Conservation (phyloP, 2,797 vertebrate species). For the Molossus alvarezi region DNA sequence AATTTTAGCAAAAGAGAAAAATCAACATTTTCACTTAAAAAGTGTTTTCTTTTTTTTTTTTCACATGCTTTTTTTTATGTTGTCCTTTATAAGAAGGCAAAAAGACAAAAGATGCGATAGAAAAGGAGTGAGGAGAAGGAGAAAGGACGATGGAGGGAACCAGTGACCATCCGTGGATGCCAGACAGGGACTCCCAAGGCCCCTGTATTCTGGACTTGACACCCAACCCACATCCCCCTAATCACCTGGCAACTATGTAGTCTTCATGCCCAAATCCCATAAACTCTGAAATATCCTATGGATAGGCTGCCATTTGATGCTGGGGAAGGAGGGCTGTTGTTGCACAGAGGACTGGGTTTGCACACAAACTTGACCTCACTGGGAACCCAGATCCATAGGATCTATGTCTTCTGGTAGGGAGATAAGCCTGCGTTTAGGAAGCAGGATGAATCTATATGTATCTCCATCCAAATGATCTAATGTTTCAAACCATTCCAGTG, state of each 20-base stretch:
- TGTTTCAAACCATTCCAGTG: not conserved
- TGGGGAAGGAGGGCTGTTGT: not conserved
- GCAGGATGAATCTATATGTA: not conserved
- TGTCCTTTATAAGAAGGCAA: not conserved
- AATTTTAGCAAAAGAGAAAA: slow-evolving; percentile 18
- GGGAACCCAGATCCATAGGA: too few relatives aligned
- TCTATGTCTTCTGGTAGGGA: not conserved
- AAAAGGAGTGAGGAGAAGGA: not conserved
- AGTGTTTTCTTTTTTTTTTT: not conserved
- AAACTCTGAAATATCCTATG: not conserved
- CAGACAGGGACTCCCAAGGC: not conserved
- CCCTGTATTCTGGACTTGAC: not conserved
- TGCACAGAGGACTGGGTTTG: not conserved
- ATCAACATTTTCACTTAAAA: not conserved
- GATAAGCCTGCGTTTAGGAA: too few relatives aligned
- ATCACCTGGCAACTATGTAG: not conserved
- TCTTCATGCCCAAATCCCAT: not conserved
- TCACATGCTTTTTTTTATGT: not conserved
- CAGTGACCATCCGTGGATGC: not conserved
- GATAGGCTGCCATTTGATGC: not conserved
- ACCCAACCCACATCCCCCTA: not conserved
- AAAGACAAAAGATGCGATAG: not conserved
- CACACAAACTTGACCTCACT: not conserved
- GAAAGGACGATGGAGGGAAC: not conserved
- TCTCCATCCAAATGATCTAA: not conserved